Conservation (phyloP, 2,797 vertebrate species). For the Odontamblyopus lacepedii region DNA sequence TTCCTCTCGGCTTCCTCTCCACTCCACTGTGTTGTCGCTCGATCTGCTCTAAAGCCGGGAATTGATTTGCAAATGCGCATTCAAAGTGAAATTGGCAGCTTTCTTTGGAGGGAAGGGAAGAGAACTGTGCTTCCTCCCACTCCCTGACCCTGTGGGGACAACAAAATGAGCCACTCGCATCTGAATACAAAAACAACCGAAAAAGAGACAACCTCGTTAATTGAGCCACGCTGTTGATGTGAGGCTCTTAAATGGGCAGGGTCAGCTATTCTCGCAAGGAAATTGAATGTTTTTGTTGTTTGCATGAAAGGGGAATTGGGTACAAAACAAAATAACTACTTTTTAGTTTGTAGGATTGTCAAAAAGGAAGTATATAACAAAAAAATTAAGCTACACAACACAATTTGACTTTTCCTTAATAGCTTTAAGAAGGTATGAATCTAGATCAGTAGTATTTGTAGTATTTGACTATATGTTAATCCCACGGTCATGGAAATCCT, state of each 20-base stretch:
- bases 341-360: too few relatives aligned
- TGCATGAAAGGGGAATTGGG: constrained; percentile 27
- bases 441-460: too few relatives aligned
- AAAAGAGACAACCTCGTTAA: constrained; percentile 66
- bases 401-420: too few relatives aligned
- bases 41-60: constrained; percentile 56
- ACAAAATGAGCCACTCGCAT: constrained; percentile 74
- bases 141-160: constrained; percentile 63
- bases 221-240: constrained; percentile 55
- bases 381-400: too few relatives aligned
- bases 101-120: constrained; percentile 31
- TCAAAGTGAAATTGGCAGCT: constrained; percentile 72
- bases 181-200: constrained; percentile 67
- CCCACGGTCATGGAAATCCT: too few relatives aligned
- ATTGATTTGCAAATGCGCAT: constrained; percentile 82
- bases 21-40: constrained; percentile 58
- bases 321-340: background rate
- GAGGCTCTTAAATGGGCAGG: constrained; percentile 55
- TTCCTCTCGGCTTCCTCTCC: constrained; percentile 47
- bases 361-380: too few relatives aligned
- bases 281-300: constrained; percentile 51
- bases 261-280: constrained; percentile 59
- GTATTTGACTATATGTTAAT: too few relatives aligned
- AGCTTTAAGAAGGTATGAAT: too few relatives aligned
- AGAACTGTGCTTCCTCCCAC: constrained; percentile 50